Conservation (phyloP, 2,888 invertebrate species). For the Pristionchus exspectatus region DNA sequence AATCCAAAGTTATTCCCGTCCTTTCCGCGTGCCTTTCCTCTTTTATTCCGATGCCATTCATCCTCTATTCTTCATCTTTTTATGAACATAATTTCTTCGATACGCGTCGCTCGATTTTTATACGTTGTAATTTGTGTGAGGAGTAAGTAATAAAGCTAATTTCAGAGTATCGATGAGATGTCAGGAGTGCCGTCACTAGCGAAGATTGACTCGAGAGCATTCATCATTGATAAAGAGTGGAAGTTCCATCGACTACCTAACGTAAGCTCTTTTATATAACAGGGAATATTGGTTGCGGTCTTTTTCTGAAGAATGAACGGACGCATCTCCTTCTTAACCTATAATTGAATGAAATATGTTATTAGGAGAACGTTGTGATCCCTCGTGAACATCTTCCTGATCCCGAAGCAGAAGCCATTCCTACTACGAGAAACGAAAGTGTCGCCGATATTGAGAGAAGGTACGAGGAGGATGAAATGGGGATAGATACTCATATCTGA, state of each 20-base stretch:
- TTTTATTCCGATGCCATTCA: constrained; percentile 12
- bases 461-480: not conserved
- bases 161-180: constrained; percentile 53
- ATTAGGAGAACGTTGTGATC: constrained; percentile 67
- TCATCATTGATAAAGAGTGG: constrained; percentile 67
- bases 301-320: not conserved
- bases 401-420: constrained; percentile 68
- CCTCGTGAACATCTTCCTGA: constrained; percentile 70
- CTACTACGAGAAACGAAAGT: constrained; percentile 58
- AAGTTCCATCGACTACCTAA: constrained; percentile 65
- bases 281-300: not conserved
- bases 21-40: constrained; percentile 7
- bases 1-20: constrained; percentile 9
- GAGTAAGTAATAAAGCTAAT: constrained; percentile 16
- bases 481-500: not conserved
- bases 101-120: constrained; percentile 22
- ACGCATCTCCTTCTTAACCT: no score
- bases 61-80: not conserved
- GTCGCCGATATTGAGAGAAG: constrained; percentile 48
- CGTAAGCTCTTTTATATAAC: constrained; percentile 52
- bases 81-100: not conserved
- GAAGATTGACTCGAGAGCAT: constrained; percentile 36
- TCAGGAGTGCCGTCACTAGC: constrained; percentile 49
- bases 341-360: not conserved
- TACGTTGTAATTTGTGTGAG: not conserved